Conservation (phyloP, 1,140 invertebrate species). For the Pseudobourletiella spinata region DNA sequence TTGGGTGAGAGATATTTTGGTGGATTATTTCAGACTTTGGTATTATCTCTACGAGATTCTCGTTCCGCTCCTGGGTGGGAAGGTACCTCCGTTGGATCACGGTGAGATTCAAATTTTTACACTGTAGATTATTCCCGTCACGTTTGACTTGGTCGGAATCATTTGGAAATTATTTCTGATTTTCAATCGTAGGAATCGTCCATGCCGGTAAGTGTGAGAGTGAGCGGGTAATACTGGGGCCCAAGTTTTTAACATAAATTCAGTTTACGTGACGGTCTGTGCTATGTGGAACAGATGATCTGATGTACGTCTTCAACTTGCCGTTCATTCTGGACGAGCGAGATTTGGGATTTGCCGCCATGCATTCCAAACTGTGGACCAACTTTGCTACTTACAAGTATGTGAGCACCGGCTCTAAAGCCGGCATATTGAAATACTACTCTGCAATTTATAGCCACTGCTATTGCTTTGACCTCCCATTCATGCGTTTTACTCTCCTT, state of each 20-base stretch:
- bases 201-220: too few species aligned
- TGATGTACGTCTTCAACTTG: slow-evolving; percentile 7
- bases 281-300: too few species aligned
- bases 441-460: background rate
- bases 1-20: too few species aligned
- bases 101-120: too few species aligned
- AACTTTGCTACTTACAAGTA: slow-evolving; percentile 16
- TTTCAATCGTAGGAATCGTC: too few species aligned
- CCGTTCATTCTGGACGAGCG: background rate
- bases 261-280: too few species aligned
- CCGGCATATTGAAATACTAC: background rate
- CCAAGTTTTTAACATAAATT: too few species aligned
- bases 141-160: too few species aligned
- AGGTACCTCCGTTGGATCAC: background rate
- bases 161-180: too few species aligned
- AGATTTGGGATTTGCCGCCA: background rate
- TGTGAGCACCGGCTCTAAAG: background rate
- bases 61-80: background rate
- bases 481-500: background rate
- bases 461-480: background rate
- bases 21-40: background rate
- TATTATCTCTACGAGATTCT: background rate
- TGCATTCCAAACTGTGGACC: slow-evolving; percentile 9
- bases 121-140: too few species aligned
- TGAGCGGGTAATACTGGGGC: too few species aligned